Conservation (phyloP, 1,140 invertebrate species). For the Drosophila guanche region DNA sequence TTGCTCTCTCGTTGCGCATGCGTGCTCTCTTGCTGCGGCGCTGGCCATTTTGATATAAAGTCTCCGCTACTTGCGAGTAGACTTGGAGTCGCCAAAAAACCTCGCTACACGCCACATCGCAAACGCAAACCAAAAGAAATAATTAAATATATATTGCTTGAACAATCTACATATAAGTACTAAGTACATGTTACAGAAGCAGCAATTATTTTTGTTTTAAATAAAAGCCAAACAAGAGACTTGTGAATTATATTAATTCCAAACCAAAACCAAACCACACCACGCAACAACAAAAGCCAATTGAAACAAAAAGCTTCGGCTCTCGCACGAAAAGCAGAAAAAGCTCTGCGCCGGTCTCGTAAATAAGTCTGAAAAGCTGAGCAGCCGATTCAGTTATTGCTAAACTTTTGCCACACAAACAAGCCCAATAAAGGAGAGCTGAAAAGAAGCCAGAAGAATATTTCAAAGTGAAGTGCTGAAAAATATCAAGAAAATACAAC, state of each 20-base stretch:
- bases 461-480: constrained; percentile 42
- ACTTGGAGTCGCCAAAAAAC: constrained; percentile 80
- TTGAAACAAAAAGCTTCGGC: constrained; percentile 45
- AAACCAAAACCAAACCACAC: constrained; percentile 27
- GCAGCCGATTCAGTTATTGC: constrained; percentile 74
- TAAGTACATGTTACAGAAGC: constrained; percentile 18
- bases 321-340: constrained; percentile 29
- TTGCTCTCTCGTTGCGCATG: constrained; percentile 14
- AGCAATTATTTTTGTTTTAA: constrained; percentile 37
- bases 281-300: constrained; percentile 28
- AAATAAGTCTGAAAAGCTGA: constrained; percentile 62
- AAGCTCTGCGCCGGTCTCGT: constrained; percentile 79
- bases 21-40: constrained; percentile 23
- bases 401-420: constrained; percentile 74
- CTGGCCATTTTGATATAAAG: constrained; percentile 72
- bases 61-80: constrained; percentile 63
- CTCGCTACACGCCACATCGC: constrained; percentile 58
- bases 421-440: constrained; percentile 25
- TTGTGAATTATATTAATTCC: constrained; percentile 71
- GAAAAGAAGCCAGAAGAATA: constrained; percentile 20
- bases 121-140: constrained; percentile 21
- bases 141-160: constrained; percentile 27
- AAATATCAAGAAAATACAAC: constrained; percentile 19
- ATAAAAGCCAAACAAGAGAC: constrained; percentile 50
- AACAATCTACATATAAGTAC: too few species aligned